phyloP scores from a whole-genome alignment of 2,888 invertebrate species.

The Cinara cedri region DNA sequence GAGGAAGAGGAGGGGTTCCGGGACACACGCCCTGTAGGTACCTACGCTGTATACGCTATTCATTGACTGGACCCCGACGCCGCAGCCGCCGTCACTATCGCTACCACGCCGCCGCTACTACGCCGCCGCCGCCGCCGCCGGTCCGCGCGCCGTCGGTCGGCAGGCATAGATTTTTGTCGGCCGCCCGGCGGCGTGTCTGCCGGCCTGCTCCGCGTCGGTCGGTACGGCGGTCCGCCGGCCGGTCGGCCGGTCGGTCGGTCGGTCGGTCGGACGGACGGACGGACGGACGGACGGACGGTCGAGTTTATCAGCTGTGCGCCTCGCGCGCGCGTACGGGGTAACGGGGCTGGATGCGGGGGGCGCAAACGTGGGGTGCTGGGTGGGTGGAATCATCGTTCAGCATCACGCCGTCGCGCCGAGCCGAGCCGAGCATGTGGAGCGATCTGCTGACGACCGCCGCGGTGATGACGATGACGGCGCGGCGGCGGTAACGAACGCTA shows the following conservation, averaged over 20 bases:
- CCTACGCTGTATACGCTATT: conserved; percentile 36
- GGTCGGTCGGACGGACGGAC: neutral
- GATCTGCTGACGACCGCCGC: conserved; percentile 34
- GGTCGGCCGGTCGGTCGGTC: neutral
- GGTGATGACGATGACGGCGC: neutral
- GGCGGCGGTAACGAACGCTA: conserved; percentile 1
- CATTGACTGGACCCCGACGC: conserved; percentile 54
- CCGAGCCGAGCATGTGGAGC: conserved; percentile 39
- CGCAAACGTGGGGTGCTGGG: no score
- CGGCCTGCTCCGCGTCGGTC: neutral
- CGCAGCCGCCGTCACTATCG: neutral
- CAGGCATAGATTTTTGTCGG: neutral
- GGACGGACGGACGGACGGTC: no score
- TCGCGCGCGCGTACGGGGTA: neutral
- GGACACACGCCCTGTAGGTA: conserved; percentile 55
- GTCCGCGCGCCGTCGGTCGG: conserved; percentile 20
- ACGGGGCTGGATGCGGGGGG: no score
- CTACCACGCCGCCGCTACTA: neutral
- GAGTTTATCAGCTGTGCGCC: conserved; percentile 28
- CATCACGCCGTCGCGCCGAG: conserved; percentile 12
- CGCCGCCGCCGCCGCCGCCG: neutral
- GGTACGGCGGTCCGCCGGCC: neutral
- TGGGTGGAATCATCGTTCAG: conserved; percentile 12
- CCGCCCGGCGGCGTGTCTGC: neutral
- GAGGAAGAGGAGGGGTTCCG: conserved; percentile 32